Base-by-base conservation (phyloP, 2,888 invertebrate genomes). In the Chaetoderma sp. region DNA sequence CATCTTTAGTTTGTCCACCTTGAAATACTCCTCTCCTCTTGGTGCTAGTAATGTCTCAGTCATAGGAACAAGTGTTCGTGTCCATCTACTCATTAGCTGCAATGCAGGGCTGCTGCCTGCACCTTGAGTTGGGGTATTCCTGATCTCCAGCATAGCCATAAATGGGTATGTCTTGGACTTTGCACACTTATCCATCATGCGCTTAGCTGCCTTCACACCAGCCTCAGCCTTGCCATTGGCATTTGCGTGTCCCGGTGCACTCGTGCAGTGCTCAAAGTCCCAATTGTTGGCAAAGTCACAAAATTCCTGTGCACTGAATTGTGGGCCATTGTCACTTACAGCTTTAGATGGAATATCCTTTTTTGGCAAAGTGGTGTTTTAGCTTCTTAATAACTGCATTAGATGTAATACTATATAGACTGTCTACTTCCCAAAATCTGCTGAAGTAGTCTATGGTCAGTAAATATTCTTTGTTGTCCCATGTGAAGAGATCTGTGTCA, bases 251-350 rank as follows among this genome's bases (percentile, higher is more conserved):
- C 18, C 16, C 10, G 47, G 47, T n/a, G 16, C 10, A 10, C 16
- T n/a, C 13, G 18, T 21, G 18, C 8, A 10, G 47, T 47, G 47
- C 13, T 47, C 47, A 18, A 47, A 47, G 21, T 47, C 47, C 47
- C 47, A 47, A 18, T 18, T 42, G 23, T 27, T 32, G 21, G 23
- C 42, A 50, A 64, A 64, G 4, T 32, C 13, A n/a, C 4, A 47
- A 18, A 63, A 66, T 1, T 57, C 27, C 21, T 59, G 32, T 32
- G 59, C 58, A 5, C 57, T 32, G 27, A 13, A 47, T 8, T 47
- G 21, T 16, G 10, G 10, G 18, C 21, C 18, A 21, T 47, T 10
- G 13, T 10, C 65, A 56, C 61, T 65, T 3, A 65, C 36, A 5
- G 57, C 32, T 8, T 25, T 25, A 16, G 42, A 52, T 10, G 47